Conservation (phyloP, 2,797 vertebrate genomes). For the Characodon lateralis region DNA sequence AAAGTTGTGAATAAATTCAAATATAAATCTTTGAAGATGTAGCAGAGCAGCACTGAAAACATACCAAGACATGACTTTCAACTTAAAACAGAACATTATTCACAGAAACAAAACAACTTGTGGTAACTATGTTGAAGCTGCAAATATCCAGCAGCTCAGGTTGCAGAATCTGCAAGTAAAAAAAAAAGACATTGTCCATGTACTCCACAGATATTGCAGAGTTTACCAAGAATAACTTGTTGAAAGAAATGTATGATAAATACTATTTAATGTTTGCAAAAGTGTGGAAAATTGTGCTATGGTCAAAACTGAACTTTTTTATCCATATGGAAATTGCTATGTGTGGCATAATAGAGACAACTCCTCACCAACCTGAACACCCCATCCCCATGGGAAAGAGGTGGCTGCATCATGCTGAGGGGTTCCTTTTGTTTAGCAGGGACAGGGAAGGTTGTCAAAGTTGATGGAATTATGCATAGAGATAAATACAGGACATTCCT, state of each 20-base stretch:
- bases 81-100: background rate
- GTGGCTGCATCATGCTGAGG: background rate
- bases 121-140: background rate
- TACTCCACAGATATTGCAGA: background rate
- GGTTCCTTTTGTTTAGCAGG: background rate
- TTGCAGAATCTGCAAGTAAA: background rate
- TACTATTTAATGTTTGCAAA: background rate
- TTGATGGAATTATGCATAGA: background rate
- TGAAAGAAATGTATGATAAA: background rate
- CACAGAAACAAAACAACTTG: background rate
- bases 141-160: background rate
- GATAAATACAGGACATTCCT: background rate
- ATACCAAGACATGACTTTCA: background rate
- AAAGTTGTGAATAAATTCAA: background rate
- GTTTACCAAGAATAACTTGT: background rate
- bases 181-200: background rate
- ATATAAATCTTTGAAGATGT: background rate
- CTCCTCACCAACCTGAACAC: background rate
- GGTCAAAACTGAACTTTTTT: too few species aligned
- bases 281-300: background rate
- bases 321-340: too few species aligned
- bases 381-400: background rate
- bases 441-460: background rate
- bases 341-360: background rate
- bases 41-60: background rate